A percentile compares a stretch with the other conserved stretches of the same genome.
phyloP scores from a whole-genome alignment of 2,113 vertebrate species.

The Cervus canadensis region DNA sequence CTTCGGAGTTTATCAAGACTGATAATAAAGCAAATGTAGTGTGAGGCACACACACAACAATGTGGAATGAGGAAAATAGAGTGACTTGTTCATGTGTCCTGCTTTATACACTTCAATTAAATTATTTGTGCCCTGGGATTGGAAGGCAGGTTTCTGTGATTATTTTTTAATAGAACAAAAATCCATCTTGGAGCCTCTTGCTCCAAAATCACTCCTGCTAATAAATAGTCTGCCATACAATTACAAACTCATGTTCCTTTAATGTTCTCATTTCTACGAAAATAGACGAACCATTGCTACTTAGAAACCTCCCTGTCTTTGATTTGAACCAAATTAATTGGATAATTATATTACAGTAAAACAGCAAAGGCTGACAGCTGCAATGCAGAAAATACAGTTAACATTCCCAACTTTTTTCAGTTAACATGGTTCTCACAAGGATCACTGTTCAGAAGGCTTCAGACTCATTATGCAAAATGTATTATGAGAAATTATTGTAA shows the following conservation, averaged over 20 bases:
- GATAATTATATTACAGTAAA: background rate
- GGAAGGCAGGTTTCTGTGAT: background rate
- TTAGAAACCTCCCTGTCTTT: slow-evolving; percentile 36
- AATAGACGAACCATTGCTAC: background rate
- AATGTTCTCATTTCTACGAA: slow-evolving; percentile 4
- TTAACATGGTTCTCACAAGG: slow-evolving; percentile 29
- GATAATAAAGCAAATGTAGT: background rate
- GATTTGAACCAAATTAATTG: slow-evolving; percentile 21
- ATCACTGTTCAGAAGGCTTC: background rate
- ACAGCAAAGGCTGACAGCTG: background rate
- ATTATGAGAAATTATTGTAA: slow-evolving; percentile 29
- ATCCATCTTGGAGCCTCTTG: background rate
- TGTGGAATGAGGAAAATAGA: background rate
- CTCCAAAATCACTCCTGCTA: background rate
- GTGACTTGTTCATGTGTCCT: background rate
- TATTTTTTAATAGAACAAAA: slow-evolving; percentile 27
- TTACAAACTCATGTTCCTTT: slow-evolving; percentile 10
- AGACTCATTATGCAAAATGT: background rate
- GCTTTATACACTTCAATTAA: slow-evolving; percentile 40
- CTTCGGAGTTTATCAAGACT: background rate
- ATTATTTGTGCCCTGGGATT: background rate
- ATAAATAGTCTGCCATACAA: background rate
- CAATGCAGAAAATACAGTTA: background rate
- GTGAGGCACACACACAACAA: background rate
- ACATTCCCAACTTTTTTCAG: slow-evolving; percentile 30